Percentiles rank a stretch among this genome's conserved stretches.
Evolutionary conservation across 2,113 vertebrate genomes (phyloP).

Genomic region (Onychostruthus taczanowskii): DNA sequence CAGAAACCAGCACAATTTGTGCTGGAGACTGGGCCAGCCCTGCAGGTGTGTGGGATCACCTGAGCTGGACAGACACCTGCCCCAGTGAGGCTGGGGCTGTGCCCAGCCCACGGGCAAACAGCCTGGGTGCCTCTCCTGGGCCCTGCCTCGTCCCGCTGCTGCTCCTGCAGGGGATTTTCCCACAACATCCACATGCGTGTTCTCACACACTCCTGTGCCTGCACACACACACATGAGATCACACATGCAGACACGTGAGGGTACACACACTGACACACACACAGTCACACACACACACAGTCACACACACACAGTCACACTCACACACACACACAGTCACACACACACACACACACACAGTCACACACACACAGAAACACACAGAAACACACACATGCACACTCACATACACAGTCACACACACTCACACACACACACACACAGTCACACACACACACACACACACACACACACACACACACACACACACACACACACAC

Average conservation of each 20-base stretch:
- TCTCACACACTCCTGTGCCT: too few relatives aligned
- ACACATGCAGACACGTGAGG: neutral
- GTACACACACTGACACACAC: neutral
- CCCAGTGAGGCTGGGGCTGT: accelerated
- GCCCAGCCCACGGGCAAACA: accelerated
- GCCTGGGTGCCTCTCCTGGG: neutral
- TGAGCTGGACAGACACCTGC: neutral
- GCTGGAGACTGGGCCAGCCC: neutral
- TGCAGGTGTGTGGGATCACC: neutral
- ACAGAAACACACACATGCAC: too few relatives aligned
- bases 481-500: too few relatives aligned
- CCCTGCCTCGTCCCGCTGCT: neutral
- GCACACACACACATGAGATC: neutral
- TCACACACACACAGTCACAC: too few relatives aligned
- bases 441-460: too few relatives aligned
- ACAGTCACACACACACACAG: neutral
- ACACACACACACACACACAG: too few relatives aligned
- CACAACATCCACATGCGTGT: accelerated
- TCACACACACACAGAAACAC: too few relatives aligned
- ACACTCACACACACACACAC: too few relatives aligned
- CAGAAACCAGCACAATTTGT: neutral
- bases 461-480: too few relatives aligned
- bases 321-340: neutral
- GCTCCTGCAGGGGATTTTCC: accelerated
- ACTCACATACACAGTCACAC: too few relatives aligned